Conservation (phyloP, 1,140 invertebrate genomes). For the Bombus terrestris region DNA sequence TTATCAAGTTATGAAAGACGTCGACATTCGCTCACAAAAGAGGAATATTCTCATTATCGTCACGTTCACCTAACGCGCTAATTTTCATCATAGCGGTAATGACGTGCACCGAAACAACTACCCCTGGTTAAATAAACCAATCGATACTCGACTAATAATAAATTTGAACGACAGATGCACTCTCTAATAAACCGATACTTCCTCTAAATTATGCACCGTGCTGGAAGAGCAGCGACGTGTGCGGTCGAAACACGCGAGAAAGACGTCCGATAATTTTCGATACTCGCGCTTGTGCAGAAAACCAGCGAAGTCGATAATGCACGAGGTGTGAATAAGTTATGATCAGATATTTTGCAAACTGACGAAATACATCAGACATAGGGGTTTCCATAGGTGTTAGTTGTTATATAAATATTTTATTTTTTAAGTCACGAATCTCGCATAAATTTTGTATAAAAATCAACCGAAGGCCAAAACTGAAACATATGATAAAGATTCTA, state of each 20-base stretch:
- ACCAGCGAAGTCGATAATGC: not conserved
- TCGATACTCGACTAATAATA: conserved; percentile 50
- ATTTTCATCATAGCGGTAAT: conserved; percentile 3
- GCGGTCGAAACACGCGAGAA: not conserved
- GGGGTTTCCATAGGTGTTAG: not conserved
- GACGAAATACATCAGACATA: not conserved
- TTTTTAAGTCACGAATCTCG: not conserved
- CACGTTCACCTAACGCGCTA: not conserved
- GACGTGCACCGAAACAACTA: not conserved
- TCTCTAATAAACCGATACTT: conserved; percentile 27
- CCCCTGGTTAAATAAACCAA: conserved; percentile 25
- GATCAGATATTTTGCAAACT: not conserved
- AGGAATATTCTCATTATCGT: not conserved
- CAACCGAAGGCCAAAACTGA: too few relatives aligned
- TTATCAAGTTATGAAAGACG: not conserved
- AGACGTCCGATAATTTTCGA: conserved; percentile 26
- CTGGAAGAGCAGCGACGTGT: not conserved
- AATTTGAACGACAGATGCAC: conserved; percentile 35
- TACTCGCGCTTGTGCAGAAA: not conserved
- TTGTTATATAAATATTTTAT: not conserved
- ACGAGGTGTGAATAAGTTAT: not conserved
- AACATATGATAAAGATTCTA: too few relatives aligned
- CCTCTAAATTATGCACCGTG: conserved; percentile 43
- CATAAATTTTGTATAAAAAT: not conserved
- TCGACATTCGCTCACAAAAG: not conserved